These are phyloP conservation scores for Silurus aristotelis DNA, from an alignment of 2,797 vertebrate species.

Conservation along the genomic window DNA sequence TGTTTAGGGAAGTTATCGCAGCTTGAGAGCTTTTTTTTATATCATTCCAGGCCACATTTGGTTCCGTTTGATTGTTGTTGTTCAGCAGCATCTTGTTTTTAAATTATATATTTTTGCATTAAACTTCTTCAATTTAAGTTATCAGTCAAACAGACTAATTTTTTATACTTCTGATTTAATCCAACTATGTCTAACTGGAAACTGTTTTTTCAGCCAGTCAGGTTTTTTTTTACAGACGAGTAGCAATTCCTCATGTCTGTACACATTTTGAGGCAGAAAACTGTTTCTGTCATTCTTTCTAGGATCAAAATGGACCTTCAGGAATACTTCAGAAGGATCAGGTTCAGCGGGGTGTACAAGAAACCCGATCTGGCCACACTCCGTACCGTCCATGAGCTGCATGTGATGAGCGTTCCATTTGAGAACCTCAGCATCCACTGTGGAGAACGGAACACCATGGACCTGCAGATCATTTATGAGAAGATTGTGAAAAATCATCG, in stretches of 20 bases:
- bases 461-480: too few species aligned
- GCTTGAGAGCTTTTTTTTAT: too few species aligned
- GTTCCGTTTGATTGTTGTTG: background rate
- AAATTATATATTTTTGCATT: background rate
- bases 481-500: conserved; percentile 56
- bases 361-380: conserved; percentile 42
- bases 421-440: too few species aligned
- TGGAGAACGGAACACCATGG: too few species aligned
- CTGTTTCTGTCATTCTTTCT: background rate
- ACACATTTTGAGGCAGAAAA: background rate
- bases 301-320: conserved; percentile 77
- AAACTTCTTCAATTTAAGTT: background rate
- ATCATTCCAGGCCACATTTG: background rate
- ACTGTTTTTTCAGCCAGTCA: too few species aligned
- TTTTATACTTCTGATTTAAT: too few species aligned
- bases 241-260: background rate
- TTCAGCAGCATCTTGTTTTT: too few species aligned
- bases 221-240: too few species aligned
- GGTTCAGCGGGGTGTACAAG: conserved; percentile 67
- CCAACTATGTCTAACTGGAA: too few species aligned
- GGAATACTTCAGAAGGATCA: conserved; percentile 84
- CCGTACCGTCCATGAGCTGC: too few species aligned
- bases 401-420: too few species aligned
- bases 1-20: background rate
- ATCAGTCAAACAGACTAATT: background rate